Conservation (phyloP, 2,797 vertebrate species). For the Selene dorsalis region DNA sequence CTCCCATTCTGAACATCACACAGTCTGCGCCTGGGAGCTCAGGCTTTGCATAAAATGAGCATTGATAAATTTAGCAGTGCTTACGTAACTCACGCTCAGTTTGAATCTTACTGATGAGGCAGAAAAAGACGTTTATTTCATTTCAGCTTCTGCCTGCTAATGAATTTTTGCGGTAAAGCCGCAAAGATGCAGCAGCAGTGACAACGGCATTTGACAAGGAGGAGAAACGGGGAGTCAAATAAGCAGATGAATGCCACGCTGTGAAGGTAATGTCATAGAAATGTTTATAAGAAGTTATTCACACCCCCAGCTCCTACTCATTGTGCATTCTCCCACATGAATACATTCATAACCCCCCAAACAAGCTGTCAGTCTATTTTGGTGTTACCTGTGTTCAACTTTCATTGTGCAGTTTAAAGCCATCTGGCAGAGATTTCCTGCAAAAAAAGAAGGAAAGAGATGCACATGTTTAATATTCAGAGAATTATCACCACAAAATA, state of each 20-base stretch:
- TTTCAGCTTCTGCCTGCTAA: slow-evolving; percentile 65
- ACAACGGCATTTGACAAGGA: slow-evolving; percentile 33
- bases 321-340: slow-evolving; percentile 36
- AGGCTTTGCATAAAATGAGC: slow-evolving; percentile 84
- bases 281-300: slow-evolving; percentile 40
- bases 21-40: slow-evolving; percentile 77
- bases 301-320: neutral
- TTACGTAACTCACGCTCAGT: slow-evolving; percentile 83
- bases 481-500: slow-evolving; percentile 39
- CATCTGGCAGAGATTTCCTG: slow-evolving; percentile 15
- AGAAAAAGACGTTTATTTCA: slow-evolving; percentile 75
- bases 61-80: slow-evolving; percentile 85
- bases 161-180: slow-evolving; percentile 68
- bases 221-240: slow-evolving; percentile 27
- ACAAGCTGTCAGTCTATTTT: slow-evolving; percentile 43
- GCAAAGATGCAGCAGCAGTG: slow-evolving; percentile 63
- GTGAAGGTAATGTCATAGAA: slow-evolving; percentile 56
- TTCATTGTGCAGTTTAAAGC: slow-evolving; percentile 20
- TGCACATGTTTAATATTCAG: slow-evolving; percentile 51
- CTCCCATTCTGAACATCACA: slow-evolving; percentile 71
- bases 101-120: slow-evolving; percentile 85
- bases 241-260: slow-evolving; percentile 41
- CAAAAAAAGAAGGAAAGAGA: neutral
- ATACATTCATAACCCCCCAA: slow-evolving; percentile 38
- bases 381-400: slow-evolving; percentile 31